Conservation (phyloP, 1,140 invertebrate species). For the Formica exsecta region DNA sequence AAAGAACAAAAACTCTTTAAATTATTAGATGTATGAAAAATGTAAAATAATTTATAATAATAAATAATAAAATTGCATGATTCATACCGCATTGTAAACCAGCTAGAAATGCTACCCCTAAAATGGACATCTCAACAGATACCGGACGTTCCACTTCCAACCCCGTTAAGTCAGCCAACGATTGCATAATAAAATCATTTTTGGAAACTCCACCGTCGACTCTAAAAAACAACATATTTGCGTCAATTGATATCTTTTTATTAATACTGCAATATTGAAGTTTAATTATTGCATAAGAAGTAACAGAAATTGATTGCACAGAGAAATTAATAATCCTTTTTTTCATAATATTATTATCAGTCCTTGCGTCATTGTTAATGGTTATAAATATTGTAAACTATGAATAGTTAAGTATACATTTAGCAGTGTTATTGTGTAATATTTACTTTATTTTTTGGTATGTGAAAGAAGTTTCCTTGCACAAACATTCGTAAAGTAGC, state of each 20-base stretch:
- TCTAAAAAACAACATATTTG: slow-evolving; percentile 84
- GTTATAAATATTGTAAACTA: slow-evolving; percentile 7
- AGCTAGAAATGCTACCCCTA: slow-evolving; percentile 93
- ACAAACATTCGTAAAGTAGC: slow-evolving; percentile 91
- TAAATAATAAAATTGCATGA: not conserved
- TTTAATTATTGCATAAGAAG: not conserved
- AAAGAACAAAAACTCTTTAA: not conserved
- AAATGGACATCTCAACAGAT: slow-evolving; percentile 91
- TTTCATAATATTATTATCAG: not conserved
- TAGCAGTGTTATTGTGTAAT: not conserved
- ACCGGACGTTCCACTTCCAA: slow-evolving; percentile 90
- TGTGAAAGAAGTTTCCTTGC: slow-evolving; percentile 89
- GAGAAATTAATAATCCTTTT: not conserved
- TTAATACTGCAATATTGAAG: not conserved
- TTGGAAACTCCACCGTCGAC: slow-evolving; percentile 97
- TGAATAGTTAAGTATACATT: not conserved
- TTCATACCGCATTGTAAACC: slow-evolving; percentile 91
- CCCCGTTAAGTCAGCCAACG: slow-evolving; percentile 93
- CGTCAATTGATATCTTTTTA: not conserved
- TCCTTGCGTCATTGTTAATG: not conserved
- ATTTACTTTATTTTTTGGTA: slow-evolving; percentile 89
- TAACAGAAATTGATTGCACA: not conserved
- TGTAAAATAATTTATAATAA: slow-evolving; percentile 1
- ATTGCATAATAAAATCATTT: slow-evolving; percentile 96
- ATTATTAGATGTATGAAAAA: slow-evolving; percentile 11